phyloP scores from a whole-genome alignment of 2,113 vertebrate genomes.

The Microtus montanus region DNA sequence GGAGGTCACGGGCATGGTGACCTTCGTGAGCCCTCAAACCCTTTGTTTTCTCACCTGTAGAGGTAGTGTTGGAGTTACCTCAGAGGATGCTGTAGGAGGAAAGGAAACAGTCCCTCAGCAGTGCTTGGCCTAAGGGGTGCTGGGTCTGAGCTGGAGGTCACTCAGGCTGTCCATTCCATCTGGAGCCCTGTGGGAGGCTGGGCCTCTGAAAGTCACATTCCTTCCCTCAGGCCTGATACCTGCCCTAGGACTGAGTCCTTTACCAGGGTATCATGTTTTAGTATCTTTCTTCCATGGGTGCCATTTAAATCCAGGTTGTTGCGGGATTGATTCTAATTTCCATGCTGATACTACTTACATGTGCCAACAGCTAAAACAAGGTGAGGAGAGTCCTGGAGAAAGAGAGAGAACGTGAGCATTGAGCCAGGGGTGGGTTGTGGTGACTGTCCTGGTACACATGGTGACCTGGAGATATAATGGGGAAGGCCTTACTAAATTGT shows the following conservation, averaged over 20 bases:
- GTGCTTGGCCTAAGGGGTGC: not conserved
- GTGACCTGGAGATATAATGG: not conserved
- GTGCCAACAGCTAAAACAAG: not conserved
- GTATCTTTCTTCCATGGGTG: not conserved
- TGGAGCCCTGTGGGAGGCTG: not conserved
- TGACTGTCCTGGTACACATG: not conserved
- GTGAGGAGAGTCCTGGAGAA: not conserved
- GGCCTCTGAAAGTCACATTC: not conserved
- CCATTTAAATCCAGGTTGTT: constrained; percentile 13
- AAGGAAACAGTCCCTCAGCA: not conserved
- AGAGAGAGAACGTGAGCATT: not conserved
- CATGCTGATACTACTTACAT: not conserved
- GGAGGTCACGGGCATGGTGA: not conserved
- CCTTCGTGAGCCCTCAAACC: not conserved
- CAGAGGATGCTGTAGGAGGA: not conserved
- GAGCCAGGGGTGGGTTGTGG: not conserved
- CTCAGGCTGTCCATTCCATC: not conserved
- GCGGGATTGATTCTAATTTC: not conserved
- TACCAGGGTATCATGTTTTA: not conserved
- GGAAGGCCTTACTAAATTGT: not conserved
- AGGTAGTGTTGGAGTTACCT: not conserved
- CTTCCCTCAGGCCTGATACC: not conserved
- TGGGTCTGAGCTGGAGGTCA: not conserved
- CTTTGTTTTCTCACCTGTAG: not conserved
- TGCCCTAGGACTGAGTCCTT: not conserved